These are phyloP conservation scores for Microcebus murinus DNA, from an alignment of 2,113 vertebrate species.

Conservation along the genomic window DNA sequence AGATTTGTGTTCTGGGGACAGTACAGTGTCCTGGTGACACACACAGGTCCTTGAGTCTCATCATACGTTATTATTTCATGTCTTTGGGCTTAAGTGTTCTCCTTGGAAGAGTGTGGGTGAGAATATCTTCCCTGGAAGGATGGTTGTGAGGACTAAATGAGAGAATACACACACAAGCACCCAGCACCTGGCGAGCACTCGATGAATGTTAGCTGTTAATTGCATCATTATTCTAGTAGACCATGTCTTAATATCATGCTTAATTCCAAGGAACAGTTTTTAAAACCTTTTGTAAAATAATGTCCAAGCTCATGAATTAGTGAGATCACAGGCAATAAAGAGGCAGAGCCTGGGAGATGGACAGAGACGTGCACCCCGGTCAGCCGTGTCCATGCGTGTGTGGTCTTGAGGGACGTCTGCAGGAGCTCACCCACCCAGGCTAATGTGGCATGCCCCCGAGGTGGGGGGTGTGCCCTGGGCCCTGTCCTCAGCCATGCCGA, in stretches of 20 bases:
- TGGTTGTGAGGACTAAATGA: not conserved
- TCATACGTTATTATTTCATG: not conserved
- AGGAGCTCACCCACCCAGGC: not conserved
- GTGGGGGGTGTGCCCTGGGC: accelerated
- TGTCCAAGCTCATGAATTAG: not conserved
- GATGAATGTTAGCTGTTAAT: not conserved
- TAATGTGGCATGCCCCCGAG: not conserved
- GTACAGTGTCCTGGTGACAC: not conserved
- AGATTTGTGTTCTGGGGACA: not conserved
- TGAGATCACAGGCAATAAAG: not conserved
- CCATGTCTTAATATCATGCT: not conserved
- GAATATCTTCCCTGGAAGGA: not conserved
- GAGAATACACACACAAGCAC: not conserved
- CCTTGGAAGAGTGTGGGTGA: not conserved
- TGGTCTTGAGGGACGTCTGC: not conserved
- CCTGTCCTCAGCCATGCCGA: not conserved
- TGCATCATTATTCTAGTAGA: not conserved
- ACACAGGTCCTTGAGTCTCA: not conserved
- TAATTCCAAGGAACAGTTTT: not conserved
- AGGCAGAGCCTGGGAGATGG: not conserved
- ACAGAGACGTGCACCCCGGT: not conserved
- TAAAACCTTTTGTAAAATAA: not conserved
- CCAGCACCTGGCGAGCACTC: not conserved
- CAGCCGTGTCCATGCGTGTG: not conserved
- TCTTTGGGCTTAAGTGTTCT: not conserved